These are phyloP conservation scores for Tragelaphus eurycerus DNA, from an alignment of 2,797 vertebrate species.

Conservation along the genomic window DNA sequence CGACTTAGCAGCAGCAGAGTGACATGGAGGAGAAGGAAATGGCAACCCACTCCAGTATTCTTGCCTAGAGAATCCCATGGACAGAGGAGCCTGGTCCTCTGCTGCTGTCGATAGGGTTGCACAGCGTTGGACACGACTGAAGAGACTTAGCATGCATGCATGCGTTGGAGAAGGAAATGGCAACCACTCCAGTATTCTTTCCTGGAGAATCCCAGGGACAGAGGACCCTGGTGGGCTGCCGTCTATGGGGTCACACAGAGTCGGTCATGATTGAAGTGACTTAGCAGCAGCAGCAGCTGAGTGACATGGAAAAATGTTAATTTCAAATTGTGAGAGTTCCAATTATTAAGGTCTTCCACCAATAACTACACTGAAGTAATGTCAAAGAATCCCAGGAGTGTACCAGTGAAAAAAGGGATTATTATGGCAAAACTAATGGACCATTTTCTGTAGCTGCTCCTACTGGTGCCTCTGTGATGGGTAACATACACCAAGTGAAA, in stretches of 20 bases:
- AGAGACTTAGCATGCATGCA: background rate
- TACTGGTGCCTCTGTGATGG: constrained; percentile 26
- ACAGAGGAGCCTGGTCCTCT: background rate
- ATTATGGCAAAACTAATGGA: constrained; percentile 65
- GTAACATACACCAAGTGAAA: background rate
- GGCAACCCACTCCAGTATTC: background rate
- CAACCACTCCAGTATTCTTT: background rate
- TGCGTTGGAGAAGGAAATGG: background rate
- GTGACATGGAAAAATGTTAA: constrained; percentile 53
- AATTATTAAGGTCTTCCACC: constrained; percentile 58
- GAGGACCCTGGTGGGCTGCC: background rate
- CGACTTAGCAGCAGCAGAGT: background rate
- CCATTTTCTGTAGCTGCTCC: constrained; percentile 33
- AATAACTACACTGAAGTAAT: constrained; percentile 59
- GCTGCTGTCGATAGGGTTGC: background rate
- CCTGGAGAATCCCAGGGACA: background rate
- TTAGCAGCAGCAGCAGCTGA: background rate
- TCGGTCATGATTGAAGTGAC: background rate
- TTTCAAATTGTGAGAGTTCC: constrained; percentile 26
- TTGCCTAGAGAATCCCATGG: background rate
- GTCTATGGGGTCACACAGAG: fast-evolving
- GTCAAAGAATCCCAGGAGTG: constrained; percentile 65
- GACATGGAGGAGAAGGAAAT: background rate
- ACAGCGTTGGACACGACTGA: background rate
- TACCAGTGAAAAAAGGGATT: constrained; percentile 44